Percentiles rank a stretch among this genome's conserved stretches.
phyloP scores from a whole-genome alignment of 2,888 invertebrate genomes.

The Ophioninae sp. region DNA sequence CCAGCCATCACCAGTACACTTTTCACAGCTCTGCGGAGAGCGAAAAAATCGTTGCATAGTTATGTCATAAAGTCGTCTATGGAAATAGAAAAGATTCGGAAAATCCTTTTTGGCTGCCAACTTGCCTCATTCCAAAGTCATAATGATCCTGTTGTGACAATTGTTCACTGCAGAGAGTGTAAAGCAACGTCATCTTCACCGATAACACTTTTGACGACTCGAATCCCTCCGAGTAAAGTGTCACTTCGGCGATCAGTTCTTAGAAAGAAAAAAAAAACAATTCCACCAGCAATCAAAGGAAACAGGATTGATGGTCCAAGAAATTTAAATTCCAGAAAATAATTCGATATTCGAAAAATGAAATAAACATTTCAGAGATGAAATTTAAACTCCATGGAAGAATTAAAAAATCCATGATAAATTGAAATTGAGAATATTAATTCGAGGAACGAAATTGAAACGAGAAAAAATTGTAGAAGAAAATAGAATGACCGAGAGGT shows the following conservation, averaged over 20 bases:
- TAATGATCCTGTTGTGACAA: conserved; percentile 96
- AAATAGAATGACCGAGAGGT: background rate
- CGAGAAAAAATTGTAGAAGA: background rate
- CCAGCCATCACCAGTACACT: conserved; percentile 97
- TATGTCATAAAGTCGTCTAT: too few relatives aligned
- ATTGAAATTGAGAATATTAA: too few relatives aligned
- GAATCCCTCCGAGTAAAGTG: conserved; percentile 96
- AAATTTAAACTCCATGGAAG: too few relatives aligned
- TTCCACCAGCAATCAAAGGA: background rate
- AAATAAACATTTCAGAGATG: too few relatives aligned
- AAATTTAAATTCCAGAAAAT: too few relatives aligned
- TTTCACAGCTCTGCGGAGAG: conserved; percentile 88
- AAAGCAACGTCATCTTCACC: conserved; percentile 96
- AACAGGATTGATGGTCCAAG: too few relatives aligned
- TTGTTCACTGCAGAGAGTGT: conserved; percentile 94
- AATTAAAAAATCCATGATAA: too few relatives aligned
- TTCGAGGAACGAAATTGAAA: too few relatives aligned
- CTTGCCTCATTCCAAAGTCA: conserved; percentile 91
- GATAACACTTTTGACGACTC: conserved; percentile 93
- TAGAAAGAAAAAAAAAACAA: conserved; percentile 51
- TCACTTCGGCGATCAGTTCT: conserved; percentile 94
- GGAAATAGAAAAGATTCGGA: too few relatives aligned
- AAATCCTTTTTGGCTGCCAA: background rate
- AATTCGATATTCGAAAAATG: too few relatives aligned
- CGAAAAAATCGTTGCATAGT: background rate